These are phyloP conservation scores for Hymenopus coronatus DNA, from an alignment of 2,888 invertebrate genomes.

Conservation along the genomic window DNA sequence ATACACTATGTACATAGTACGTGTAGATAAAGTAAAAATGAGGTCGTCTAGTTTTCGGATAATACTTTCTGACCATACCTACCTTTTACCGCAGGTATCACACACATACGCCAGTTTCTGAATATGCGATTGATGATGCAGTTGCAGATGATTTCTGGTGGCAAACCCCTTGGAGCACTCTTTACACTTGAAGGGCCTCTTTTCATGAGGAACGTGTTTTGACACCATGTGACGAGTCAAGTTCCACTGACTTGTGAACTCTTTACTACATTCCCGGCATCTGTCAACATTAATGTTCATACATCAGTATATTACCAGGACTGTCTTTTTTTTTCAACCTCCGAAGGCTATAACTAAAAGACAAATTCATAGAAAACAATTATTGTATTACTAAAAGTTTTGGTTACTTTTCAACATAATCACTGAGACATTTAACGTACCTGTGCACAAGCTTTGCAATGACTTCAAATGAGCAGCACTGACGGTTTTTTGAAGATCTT, in stretches of 20 bases:
- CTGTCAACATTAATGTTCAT: neutral
- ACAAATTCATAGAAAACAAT: too few species aligned
- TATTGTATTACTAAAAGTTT: too few species aligned
- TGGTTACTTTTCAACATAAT: too few species aligned
- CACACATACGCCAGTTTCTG: constrained; percentile 10
- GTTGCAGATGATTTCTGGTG: neutral
- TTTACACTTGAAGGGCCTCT: constrained; percentile 22
- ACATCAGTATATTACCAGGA: neutral
- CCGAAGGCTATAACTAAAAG: too few species aligned
- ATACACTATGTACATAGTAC: too few species aligned
- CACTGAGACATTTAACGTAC: too few species aligned
- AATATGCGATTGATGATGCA: constrained; percentile 14
- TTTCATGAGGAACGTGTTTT: constrained; percentile 19
- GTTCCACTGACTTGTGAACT: neutral
- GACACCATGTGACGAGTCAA: constrained; percentile 7
- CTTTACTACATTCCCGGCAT: neutral
- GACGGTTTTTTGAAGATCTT: too few species aligned
- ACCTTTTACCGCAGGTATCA: constrained; percentile 24
- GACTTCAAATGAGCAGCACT: too few species aligned
- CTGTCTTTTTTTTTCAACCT: too few species aligned
- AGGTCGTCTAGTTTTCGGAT: too few species aligned
- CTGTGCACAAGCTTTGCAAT: too few species aligned
- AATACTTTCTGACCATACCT: neutral
- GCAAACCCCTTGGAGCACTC: constrained; percentile 15
- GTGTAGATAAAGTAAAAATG: too few species aligned